Evolutionary conservation across 2,113 vertebrate genomes (phyloP).

Genomic region (Prietella phreatophila): DNA sequence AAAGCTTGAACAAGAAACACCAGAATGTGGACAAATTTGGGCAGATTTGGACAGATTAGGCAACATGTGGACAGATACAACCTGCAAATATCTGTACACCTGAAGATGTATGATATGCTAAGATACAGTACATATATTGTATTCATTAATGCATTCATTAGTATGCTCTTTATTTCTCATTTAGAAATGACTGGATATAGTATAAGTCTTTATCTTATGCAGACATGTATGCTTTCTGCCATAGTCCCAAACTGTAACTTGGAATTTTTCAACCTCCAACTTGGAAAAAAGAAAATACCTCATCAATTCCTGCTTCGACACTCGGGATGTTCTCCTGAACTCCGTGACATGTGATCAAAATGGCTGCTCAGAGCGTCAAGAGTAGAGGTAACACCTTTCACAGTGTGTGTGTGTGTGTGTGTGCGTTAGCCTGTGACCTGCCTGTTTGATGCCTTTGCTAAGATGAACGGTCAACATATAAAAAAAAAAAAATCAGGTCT

Average conservation of each 20-base stretch:
- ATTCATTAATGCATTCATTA: background rate
- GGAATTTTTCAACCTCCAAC: background rate
- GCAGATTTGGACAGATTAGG: no score
- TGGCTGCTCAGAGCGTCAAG: background rate
- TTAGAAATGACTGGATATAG: no score
- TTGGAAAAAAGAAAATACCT: background rate
- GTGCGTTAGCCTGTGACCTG: background rate
- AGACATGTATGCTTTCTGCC: background rate
- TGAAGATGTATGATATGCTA: background rate
- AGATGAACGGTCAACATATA: background rate
- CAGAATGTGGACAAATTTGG: background rate
- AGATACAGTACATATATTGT: background rate
- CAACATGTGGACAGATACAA: background rate
- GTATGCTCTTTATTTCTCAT: background rate
- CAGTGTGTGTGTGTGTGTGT: background rate
- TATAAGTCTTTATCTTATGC: background rate
- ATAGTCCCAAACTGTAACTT: background rate
- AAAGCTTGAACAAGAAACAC: background rate
- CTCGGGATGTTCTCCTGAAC: background rate
- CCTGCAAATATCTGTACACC: background rate
- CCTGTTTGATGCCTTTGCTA: background rate
- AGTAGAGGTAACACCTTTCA: background rate
- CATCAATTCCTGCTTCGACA: background rate
- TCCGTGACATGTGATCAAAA: background rate
- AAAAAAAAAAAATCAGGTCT: constrained; percentile 15